These are phyloP conservation scores for Heteromormyrus szaboi DNA, from an alignment of 2,797 vertebrate genomes.

Conservation along the genomic window DNA sequence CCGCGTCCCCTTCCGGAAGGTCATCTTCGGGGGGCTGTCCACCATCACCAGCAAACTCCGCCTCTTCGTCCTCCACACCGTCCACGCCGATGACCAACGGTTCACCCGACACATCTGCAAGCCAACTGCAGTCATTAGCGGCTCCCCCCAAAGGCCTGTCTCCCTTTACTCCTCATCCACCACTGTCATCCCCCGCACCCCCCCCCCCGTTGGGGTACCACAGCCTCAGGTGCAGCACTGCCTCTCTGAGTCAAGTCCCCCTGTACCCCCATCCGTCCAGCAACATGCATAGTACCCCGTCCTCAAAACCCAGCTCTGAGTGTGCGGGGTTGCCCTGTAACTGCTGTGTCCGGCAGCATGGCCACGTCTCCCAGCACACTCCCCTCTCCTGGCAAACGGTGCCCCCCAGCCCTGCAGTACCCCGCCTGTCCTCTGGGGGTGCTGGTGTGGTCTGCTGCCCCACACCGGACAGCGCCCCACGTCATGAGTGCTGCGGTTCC, in stretches of 20 bases:
- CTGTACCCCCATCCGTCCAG: constrained; percentile 33
- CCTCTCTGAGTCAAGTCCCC: constrained; percentile 46
- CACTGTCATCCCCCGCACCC: constrained; percentile 20
- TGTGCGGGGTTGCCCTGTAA: constrained; percentile 27
- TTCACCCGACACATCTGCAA: constrained; percentile 49
- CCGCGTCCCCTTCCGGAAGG: constrained; percentile 35
- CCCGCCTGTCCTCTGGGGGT: constrained; percentile 29
- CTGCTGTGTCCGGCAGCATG: constrained; percentile 60
- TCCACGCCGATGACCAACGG: constrained; percentile 46
- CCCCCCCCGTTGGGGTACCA: constrained; percentile 35
- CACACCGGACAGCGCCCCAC: constrained; percentile 38
- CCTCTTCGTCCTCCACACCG: constrained; percentile 48
- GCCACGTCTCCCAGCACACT: constrained; percentile 47
- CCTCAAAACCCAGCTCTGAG: constrained; percentile 40
- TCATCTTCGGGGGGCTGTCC: constrained; percentile 38
- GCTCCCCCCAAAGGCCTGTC: constrained; percentile 42
- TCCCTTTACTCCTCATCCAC: constrained; percentile 20
- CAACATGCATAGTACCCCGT: constrained; percentile 63
- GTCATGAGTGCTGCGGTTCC: constrained; percentile 45
- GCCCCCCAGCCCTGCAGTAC: constrained; percentile 26
- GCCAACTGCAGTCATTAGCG: constrained; percentile 37
- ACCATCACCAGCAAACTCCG: constrained; percentile 34
- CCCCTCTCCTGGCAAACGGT: constrained; percentile 54
- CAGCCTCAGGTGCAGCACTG: constrained; percentile 38
- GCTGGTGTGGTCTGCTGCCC: neutral